Conservation (phyloP, 2,113 vertebrate genomes). For the Eptesicus fuscus region DNA sequence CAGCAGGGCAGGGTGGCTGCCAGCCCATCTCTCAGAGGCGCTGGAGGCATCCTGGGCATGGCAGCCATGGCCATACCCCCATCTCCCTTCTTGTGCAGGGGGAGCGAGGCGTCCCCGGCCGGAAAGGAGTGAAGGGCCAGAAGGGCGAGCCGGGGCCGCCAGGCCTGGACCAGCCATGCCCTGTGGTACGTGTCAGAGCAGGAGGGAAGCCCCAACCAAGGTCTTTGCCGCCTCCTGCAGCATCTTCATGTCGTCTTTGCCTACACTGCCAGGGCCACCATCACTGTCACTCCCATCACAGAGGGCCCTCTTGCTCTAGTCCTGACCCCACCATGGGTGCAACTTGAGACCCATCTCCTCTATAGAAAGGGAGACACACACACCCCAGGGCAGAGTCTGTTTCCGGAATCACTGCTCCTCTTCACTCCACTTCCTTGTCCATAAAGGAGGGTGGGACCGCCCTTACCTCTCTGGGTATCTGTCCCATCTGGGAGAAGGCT, state of each 20-base stretch:
- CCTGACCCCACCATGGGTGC: background rate
- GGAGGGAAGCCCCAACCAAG: background rate
- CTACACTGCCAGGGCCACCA: background rate
- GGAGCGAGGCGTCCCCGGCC: slow-evolving; percentile 90
- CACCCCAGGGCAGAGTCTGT: fast-evolving
- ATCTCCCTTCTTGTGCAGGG: slow-evolving; percentile 82
- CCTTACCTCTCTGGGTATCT: background rate
- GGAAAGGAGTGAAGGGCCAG: slow-evolving; percentile 94
- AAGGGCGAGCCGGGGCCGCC: slow-evolving; percentile 97
- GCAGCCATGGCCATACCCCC: background rate
- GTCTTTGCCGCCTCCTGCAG: background rate
- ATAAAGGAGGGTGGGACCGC: too few relatives aligned
- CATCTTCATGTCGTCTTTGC: too few relatives aligned
- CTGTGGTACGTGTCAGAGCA: slow-evolving; percentile 88
- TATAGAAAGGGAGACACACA: background rate
- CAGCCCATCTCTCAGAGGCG: too few relatives aligned
- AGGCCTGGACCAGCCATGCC: slow-evolving; percentile 96
- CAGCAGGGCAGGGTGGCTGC: background rate
- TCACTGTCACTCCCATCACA: too few relatives aligned
- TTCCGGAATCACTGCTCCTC: background rate
- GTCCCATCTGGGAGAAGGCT: background rate
- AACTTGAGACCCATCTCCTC: background rate
- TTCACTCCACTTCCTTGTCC: background rate
- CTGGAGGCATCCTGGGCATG: background rate
- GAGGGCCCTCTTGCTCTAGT: background rate